These are phyloP conservation scores for Chromis chromis DNA, from an alignment of 2,797 vertebrate genomes.

Conservation along the genomic window DNA sequence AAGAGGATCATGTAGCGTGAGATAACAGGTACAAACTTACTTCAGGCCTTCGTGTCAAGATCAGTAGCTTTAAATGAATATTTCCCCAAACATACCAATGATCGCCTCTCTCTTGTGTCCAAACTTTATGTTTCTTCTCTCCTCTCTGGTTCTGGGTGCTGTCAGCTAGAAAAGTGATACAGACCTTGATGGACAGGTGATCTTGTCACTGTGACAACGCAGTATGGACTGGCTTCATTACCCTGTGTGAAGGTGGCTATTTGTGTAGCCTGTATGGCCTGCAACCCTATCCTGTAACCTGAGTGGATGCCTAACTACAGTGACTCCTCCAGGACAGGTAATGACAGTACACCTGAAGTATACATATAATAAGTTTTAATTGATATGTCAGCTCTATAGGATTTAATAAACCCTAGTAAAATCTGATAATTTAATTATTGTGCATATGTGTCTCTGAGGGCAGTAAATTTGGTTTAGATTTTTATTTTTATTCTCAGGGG, in stretches of 20 bases:
- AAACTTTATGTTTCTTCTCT: slow-evolving; percentile 10
- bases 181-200: slow-evolving; percentile 33
- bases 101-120: slow-evolving; percentile 2
- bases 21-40: slow-evolving; percentile 40
- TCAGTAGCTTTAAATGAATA: slow-evolving; percentile 13
- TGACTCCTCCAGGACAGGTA: slow-evolving; percentile 56
- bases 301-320: slow-evolving; percentile 44
- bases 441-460: background rate
- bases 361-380: background rate
- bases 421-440: background rate
- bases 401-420: background rate
- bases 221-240: slow-evolving; percentile 31
- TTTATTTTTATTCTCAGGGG: background rate
- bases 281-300: slow-evolving; percentile 74
- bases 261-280: slow-evolving; percentile 45
- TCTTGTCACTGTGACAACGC: slow-evolving; percentile 41
- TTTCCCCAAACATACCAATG: background rate
- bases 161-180: slow-evolving; percentile 59
- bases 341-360: slow-evolving; percentile 1
- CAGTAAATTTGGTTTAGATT: too few relatives aligned
- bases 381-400: background rate
- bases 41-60: slow-evolving; percentile 14
- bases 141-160: slow-evolving; percentile 17
- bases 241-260: slow-evolving; percentile 22
- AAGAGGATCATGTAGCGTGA: background rate